Base-by-base conservation (phyloP, 35 echinoderm and acorn worm species). In the Strongylocentrotus purpuratus region DNA sequence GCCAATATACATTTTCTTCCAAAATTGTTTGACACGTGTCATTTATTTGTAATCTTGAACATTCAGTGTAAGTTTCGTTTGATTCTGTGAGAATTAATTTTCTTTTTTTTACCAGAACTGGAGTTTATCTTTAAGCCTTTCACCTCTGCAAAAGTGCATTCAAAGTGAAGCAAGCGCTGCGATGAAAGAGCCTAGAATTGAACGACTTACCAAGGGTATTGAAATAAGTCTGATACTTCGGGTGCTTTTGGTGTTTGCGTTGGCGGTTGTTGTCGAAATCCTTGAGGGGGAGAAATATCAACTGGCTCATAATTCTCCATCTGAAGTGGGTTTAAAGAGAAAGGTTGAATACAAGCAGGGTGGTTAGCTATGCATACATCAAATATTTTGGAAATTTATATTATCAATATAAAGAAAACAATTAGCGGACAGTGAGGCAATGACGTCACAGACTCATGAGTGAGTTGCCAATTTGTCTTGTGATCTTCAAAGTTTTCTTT, bases 231-330 rank as follows among this genome's bases (percentile, higher is more conserved):
- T 47, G 45, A 47, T 91, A 91, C 41, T 91, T 91, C 91, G 13
- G 91, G 46, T 31, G 47, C n/a, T 58, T 33, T 7, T 5, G 32
- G 45, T 31, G 86, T 10, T 20, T 10, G 9, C 86, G 18, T 2
- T 78, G 18, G 22, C 20, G 18, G 65, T 78, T 78, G 45, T 46
- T 33, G 87, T 46, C 33, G 87, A 33, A 9, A 31, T 18, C 10
- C 3, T 11, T 14, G 91, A 50, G 87, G 87, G 3, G 8, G 87
- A 89, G 32, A 2, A 33, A 93, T 13, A 12, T 15, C n/a, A 17
- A 14, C 17, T 45, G 25, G 91, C 28, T 93, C 91, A 46, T 93
- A 93, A n/a, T 93, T 47, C 48, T 93, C 91, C 45, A 33, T 58
- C 91, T 93, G 31, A 93, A 22, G 45, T 33, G 87, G 7, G 33